Conservation (phyloP, 2,113 vertebrate genomes). For the Strix aluco region DNA sequence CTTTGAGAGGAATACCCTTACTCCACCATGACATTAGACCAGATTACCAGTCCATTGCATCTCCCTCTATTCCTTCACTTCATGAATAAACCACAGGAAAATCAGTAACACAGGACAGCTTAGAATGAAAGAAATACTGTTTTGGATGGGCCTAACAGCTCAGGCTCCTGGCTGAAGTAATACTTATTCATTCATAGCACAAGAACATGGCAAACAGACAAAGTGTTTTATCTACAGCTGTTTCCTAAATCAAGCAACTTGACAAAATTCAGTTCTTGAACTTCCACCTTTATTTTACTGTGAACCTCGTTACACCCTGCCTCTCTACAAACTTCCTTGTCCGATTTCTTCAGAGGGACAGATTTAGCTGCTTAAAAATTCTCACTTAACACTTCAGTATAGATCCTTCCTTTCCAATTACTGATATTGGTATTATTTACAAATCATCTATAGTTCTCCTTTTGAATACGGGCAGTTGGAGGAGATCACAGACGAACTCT, state of each 20-base stretch:
- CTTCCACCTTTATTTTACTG: background rate
- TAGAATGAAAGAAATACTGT: background rate
- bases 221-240: background rate
- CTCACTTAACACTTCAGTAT: background rate
- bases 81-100: background rate
- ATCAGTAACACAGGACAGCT: background rate
- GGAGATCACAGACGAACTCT: background rate
- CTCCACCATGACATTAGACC: background rate
- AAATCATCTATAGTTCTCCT: background rate
- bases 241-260: background rate
- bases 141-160: background rate
- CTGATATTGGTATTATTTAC: background rate
- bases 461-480: background rate
- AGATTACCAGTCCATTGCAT: background rate
- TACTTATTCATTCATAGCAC: background rate
- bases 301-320: background rate
- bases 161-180: background rate
- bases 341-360: background rate
- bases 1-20: background rate
- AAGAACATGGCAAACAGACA: background rate
- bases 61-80: background rate
- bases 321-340: background rate
- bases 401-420: background rate
- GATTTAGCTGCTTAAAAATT: background rate
- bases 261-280: background rate